Evolutionary conservation across 2,797 vertebrate genomes (phyloP).

Genomic region (Danionella dracula): DNA sequence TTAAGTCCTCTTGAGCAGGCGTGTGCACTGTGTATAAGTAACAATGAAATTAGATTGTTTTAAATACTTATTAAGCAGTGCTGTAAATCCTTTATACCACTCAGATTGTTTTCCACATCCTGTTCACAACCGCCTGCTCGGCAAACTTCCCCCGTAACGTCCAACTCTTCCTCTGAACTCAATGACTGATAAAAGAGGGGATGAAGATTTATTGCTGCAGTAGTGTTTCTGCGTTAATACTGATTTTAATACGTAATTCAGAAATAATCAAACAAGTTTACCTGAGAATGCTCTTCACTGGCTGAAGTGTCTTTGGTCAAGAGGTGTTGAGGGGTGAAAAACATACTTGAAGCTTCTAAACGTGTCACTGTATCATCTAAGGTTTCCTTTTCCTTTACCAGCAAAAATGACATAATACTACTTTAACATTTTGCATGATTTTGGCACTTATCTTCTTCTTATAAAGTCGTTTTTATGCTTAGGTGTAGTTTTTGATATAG

Average conservation of each 20-base stretch:
- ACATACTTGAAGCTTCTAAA: slow-evolving; percentile 37
- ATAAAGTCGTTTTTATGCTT: no score
- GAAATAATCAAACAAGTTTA: not conserved
- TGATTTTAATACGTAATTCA: no score
- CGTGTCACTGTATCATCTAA: slow-evolving; percentile 24
- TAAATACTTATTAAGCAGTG: no score
- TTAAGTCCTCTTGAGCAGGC: slow-evolving; percentile 19
- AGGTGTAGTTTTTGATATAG: no score
- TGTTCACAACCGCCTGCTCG: not conserved
- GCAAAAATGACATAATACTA: not conserved
- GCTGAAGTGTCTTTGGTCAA: not conserved
- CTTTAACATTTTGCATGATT: no score
- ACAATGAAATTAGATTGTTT: no score
- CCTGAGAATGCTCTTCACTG: slow-evolving; percentile 28
- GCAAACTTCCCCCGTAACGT: slow-evolving; percentile 50
- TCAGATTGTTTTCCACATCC: not conserved
- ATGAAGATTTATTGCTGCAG: not conserved
- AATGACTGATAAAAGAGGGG: slow-evolving; percentile 37
- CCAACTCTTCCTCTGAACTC: slow-evolving; percentile 42
- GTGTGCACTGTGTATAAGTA: slow-evolving; percentile 24
- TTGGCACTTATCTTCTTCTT: no score
- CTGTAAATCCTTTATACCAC: slow-evolving; percentile 28
- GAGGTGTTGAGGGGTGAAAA: slow-evolving; percentile 44
- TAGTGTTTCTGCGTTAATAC: no score
- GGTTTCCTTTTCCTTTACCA: slow-evolving; percentile 22